phyloP scores from a whole-genome alignment of 2,113 vertebrate genomes.

The Lepisosteus osseus region DNA sequence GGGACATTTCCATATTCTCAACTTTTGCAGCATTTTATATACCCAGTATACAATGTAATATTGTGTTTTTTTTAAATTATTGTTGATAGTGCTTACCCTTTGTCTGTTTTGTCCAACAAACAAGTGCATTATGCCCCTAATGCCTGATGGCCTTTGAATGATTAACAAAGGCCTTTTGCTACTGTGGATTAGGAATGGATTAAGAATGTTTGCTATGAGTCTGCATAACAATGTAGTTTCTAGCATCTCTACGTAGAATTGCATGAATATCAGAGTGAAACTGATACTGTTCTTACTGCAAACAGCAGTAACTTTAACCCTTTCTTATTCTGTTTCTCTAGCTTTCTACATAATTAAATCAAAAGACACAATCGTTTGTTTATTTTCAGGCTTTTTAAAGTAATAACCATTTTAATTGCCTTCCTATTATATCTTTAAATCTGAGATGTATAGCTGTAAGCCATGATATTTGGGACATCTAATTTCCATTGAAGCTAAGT shows the following conservation, averaged over 20 bases:
- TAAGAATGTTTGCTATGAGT: conserved; percentile 31
- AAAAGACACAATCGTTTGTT: too few relatives aligned
- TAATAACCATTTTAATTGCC: background rate
- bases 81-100: conserved; percentile 54
- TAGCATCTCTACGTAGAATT: conserved; percentile 34
- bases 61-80: conserved; percentile 56
- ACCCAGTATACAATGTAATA: conserved; percentile 64
- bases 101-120: conserved; percentile 44
- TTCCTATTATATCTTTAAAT: background rate
- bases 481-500: background rate
- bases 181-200: background rate
- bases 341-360: too few relatives aligned
- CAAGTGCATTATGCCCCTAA: conserved; percentile 69
- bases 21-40: conserved; percentile 44
- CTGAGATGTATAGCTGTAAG: background rate
- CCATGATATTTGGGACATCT: background rate
- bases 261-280: conserved; percentile 20
- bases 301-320: conserved; percentile 33
- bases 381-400: too few relatives aligned
- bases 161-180: conserved; percentile 30
- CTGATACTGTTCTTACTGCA: background rate
- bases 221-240: conserved; percentile 25
- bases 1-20: conserved; percentile 16
- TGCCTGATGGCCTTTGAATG: conserved; percentile 52
- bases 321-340: conserved; percentile 35